These are phyloP conservation scores for Karalla daura DNA, from an alignment of 2,797 vertebrate genomes.

Conservation along the genomic window DNA sequence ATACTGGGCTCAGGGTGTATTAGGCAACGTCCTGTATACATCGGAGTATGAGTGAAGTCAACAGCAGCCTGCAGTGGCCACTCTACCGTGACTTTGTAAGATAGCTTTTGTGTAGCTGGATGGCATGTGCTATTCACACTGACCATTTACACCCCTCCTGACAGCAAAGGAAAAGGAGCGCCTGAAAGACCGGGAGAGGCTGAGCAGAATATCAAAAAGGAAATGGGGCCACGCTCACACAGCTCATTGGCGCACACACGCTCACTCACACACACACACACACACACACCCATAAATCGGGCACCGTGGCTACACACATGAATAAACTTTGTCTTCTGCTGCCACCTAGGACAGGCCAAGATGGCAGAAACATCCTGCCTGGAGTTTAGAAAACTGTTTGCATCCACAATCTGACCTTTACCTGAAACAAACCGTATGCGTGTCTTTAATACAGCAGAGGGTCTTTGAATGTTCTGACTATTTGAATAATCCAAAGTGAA, in stretches of 20 bases:
- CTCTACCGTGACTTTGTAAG: constrained; percentile 25
- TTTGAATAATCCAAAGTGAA: background rate
- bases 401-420: background rate
- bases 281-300: background rate
- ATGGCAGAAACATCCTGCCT: background rate
- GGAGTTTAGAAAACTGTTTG: background rate
- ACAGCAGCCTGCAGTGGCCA: constrained; percentile 12
- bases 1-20: background rate
- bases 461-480: background rate
- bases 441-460: rapidly evolving
- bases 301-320: background rate
- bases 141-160: constrained; percentile 51
- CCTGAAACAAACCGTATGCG: background rate
- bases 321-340: constrained; percentile 35
- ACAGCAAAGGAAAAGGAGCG: constrained; percentile 53
- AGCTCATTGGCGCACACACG: constrained; percentile 5
- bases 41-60: background rate
- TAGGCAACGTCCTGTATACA: background rate
- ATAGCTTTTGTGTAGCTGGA: constrained; percentile 39
- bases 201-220: constrained; percentile 75
- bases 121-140: constrained; percentile 46
- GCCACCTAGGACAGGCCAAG: constrained; percentile 38
- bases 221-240: too few species aligned
- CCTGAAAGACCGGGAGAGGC: constrained; percentile 48
- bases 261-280: background rate